Base-by-base conservation (phyloP, 2,888 invertebrate genomes). In the Arrhopalites spinosus region DNA sequence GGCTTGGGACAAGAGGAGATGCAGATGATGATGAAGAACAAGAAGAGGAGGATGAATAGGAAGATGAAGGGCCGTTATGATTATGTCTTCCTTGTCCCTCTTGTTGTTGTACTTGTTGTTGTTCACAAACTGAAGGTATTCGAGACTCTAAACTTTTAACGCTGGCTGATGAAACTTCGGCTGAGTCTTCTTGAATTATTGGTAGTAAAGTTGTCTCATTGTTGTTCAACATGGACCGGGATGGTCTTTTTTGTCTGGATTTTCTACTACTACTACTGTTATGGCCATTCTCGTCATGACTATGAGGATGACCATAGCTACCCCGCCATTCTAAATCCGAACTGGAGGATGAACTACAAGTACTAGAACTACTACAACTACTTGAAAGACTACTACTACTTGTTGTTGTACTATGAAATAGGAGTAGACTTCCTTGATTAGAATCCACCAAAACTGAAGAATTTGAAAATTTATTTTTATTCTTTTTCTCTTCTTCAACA, bases 171-270 rank as follows among this genome's bases (percentile, higher is more conserved):
- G 79, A 77, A 23, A 70, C 73, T 64, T 75, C 73, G 23, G 59
- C 79, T 17, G 77, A 76, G 59, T 79, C 79, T 36, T 79, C 79
- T 20, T 73, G 69, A 59, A 79, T 79, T 15, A 75, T 74, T 7
- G 79, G 77, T 23, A 79, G 36, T 30, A 76, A 56, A 43, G 43
- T 45, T 27, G 74, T 67, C 67, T 67, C 68, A 50, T 66, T 66
- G 30, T 53, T 36, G 23, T n/a, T 50, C 43, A 74, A 68, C 29
- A 67, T 43, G 53, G 66, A 67, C 5, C 74, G 74, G 29, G 66
- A 30, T 23, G 50, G 67, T 29, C 29, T 43, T 25, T 67, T 53
- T 27, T 56, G 56, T n/a, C 67, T n/a, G 43, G 25, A 27, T 43
- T 67, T 67, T 25, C 67, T 30, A 59, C 68, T 56, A 15, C 29